Percentiles rank a stretch among this genome's conserved stretches.
These are phyloP conservation scores for Etheostoma spectabile DNA, from an alignment of 2,113 vertebrate species.

Conservation along the genomic window DNA sequence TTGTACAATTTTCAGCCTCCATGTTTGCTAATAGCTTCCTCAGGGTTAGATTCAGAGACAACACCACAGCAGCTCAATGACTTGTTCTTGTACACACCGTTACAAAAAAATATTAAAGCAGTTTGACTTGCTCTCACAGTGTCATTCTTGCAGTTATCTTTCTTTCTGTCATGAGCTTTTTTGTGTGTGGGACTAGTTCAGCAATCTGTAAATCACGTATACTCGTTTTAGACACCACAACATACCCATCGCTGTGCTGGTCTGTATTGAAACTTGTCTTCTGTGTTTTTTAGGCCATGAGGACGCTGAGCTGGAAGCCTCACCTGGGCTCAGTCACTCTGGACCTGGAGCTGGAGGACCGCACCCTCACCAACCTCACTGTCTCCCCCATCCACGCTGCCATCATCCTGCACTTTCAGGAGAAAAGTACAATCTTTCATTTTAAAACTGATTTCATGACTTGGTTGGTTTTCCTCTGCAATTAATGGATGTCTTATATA, in stretches of 20 bases:
- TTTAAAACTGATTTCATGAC: neutral
- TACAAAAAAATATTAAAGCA: neutral
- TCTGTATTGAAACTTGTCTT: neutral
- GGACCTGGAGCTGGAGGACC: slow-evolving; percentile 94
- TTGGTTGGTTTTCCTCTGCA: too few species aligned
- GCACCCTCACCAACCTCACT: slow-evolving; percentile 89
- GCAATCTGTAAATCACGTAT: neutral
- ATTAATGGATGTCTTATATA: neutral
- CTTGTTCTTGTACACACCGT: neutral
- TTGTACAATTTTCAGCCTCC: neutral
- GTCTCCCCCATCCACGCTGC: slow-evolving; percentile 95
- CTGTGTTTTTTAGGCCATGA: slow-evolving; percentile 90
- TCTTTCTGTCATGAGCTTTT: neutral
- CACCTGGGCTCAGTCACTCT: slow-evolving; percentile 94
- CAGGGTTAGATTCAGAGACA: neutral
- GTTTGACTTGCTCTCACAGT: neutral
- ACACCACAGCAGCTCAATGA: neutral
- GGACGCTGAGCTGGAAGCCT: slow-evolving; percentile 97
- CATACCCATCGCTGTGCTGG: neutral
- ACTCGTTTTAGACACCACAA: neutral
- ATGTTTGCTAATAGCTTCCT: neutral
- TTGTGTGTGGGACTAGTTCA: neutral
- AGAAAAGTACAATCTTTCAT: slow-evolving; percentile 83
- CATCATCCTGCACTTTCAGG: slow-evolving; percentile 96
- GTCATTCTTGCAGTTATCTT: neutral